Percentiles rank a stretch among this genome's conserved stretches.
phyloP scores from a whole-genome alignment of 2,888 invertebrate species.

The Morpho achilles region DNA sequence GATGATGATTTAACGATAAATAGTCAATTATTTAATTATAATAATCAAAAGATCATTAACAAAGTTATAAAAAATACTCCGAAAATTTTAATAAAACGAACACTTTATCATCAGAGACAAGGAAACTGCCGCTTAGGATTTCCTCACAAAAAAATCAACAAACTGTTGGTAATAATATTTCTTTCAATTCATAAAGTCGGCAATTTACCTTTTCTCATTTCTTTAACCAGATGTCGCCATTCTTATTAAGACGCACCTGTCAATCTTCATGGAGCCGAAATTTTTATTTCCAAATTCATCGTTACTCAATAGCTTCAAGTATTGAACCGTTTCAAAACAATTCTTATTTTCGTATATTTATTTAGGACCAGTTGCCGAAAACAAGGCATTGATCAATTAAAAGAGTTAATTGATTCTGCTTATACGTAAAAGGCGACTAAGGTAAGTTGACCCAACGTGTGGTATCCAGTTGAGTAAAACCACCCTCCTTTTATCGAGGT shows the following conservation, averaged over 20 bases:
- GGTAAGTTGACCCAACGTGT: too few species aligned
- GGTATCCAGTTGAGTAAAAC: too few species aligned
- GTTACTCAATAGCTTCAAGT: slow-evolving; percentile 56
- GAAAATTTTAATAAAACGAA: slow-evolving; percentile 1
- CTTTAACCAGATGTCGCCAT: slow-evolving; percentile 62
- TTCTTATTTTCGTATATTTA: slow-evolving; percentile 66
- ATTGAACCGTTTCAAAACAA: slow-evolving; percentile 45
- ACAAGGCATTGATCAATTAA: slow-evolving; percentile 43
- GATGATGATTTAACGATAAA: too few species aligned
- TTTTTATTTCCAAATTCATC: slow-evolving; percentile 69
- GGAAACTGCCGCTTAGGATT: not conserved
- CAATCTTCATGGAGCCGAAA: slow-evolving; percentile 60
- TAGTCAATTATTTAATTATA: too few species aligned
- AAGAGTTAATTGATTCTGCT: slow-evolving; percentile 54
- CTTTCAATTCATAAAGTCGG: slow-evolving; percentile 44
- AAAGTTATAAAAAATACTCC: too few species aligned
- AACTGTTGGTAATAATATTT: slow-evolving; percentile 29
- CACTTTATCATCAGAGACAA: slow-evolving; percentile 8
- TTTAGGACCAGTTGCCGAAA: slow-evolving; percentile 43
- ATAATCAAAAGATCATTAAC: too few species aligned
- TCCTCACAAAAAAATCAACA: slow-evolving; percentile 22
- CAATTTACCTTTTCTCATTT: slow-evolving; percentile 76
- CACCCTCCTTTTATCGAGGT: too few species aligned
- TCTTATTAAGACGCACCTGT: slow-evolving; percentile 79
- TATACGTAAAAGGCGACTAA: slow-evolving; percentile 3